Conservation (phyloP, 35 echinoderm and acorn worm species). For the Acanthaster planci region DNA sequence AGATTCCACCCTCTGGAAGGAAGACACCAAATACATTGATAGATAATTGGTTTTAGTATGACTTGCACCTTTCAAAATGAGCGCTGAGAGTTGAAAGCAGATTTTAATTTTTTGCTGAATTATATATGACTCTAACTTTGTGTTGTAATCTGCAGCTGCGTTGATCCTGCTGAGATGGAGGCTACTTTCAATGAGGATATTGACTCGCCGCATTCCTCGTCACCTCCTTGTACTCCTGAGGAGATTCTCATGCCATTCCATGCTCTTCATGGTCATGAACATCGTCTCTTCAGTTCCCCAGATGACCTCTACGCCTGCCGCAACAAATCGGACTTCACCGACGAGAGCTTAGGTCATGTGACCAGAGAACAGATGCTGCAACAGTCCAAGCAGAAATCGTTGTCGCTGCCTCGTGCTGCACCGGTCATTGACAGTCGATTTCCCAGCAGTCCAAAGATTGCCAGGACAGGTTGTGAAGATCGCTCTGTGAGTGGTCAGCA, state of each 20-base stretch:
- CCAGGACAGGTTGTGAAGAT: slow-evolving; percentile 22
- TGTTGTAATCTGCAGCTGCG: not conserved
- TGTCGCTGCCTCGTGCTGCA: slow-evolving; percentile 25
- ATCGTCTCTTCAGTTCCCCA: slow-evolving; percentile 43
- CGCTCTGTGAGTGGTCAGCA: not conserved
- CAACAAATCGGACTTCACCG: not conserved
- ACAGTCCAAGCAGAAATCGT: slow-evolving; percentile 19
- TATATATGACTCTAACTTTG: no score
- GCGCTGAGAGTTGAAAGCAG: no score
- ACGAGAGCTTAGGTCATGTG: not conserved
- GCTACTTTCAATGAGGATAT: not conserved
- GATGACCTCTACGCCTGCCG: slow-evolving; percentile 34
- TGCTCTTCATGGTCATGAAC: slow-evolving; percentile 37
- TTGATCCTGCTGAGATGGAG: slow-evolving; percentile 10
- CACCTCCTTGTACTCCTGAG: slow-evolving; percentile 35
- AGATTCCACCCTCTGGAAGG: no score
- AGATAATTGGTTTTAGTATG: no score
- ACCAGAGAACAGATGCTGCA: not conserved
- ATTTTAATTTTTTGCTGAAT: no score
- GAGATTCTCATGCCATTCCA: slow-evolving; percentile 31
- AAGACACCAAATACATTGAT: no score
- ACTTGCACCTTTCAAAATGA: not conserved
- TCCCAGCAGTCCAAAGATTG: slow-evolving; percentile 39
- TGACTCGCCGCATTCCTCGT: not conserved
- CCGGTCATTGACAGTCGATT: slow-evolving; percentile 20